Conservation (phyloP, 2,113 vertebrate species). For the Leiothrix lutea region DNA sequence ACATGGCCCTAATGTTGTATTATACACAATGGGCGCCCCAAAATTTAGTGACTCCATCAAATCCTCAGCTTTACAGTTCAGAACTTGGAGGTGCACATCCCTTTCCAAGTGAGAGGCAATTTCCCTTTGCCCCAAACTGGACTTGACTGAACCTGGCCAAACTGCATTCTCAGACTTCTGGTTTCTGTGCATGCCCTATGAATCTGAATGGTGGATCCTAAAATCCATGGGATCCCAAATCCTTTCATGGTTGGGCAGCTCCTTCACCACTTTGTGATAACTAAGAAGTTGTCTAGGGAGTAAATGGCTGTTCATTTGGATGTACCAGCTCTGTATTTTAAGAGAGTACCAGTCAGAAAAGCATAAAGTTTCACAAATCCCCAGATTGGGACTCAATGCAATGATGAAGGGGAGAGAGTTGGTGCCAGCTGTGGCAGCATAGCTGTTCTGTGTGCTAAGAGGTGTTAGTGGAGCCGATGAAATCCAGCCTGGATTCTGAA, state of each 20-base stretch:
- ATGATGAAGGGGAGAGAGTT: neutral
- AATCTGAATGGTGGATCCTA: neutral
- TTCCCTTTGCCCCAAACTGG: neutral
- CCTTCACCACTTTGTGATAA: neutral
- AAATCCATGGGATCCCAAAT: neutral
- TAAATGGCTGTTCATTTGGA: neutral
- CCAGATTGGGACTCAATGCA: neutral
- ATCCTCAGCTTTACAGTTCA: neutral
- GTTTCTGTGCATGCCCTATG: neutral
- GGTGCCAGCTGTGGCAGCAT: neutral
- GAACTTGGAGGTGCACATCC: neutral
- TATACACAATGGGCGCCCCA: neutral
- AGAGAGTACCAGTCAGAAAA: neutral
- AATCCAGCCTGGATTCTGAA: conserved; percentile 6
- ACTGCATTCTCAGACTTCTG: neutral
- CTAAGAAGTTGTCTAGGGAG: neutral
- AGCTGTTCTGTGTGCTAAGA: neutral
- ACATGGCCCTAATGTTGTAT: accelerated
- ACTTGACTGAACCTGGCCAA: neutral
- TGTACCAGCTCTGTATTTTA: neutral
- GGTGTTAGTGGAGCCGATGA: neutral
- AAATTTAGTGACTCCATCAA: neutral
- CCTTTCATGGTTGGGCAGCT: neutral
- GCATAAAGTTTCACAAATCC: neutral
- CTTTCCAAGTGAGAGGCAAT: neutral